Conservation (phyloP, 2,797 vertebrate genomes). For the Clangula hyemalis region DNA sequence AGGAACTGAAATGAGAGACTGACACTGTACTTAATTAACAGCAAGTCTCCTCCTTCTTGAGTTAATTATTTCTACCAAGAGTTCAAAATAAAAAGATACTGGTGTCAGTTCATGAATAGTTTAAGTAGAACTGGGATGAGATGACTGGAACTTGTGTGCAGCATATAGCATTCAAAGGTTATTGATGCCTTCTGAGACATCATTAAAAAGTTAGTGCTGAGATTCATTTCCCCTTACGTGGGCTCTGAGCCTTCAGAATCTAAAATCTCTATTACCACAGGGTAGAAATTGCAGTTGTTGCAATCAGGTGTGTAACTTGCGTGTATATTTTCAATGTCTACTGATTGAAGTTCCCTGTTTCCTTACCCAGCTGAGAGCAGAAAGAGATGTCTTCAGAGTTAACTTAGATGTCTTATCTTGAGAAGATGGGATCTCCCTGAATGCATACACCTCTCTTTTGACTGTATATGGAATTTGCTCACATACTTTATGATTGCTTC, state of each 20-base stretch:
- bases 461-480: constrained; percentile 47
- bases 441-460: constrained; percentile 20
- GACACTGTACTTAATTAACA: neutral
- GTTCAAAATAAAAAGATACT: neutral
- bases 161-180: constrained; percentile 16
- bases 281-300: neutral
- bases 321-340: neutral
- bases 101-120: neutral
- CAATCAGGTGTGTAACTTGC: neutral
- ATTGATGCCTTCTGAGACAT: neutral
- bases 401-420: constrained; percentile 8
- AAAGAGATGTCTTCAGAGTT: neutral
- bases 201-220: neutral
- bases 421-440: neutral
- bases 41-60: neutral
- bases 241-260: neutral
- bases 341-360: neutral
- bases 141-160: neutral
- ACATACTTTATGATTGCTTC: neutral
- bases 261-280: neutral
- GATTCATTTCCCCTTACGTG: neutral
- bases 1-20: neutral
- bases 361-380: neutral
- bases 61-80: constrained; percentile 1
- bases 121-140: neutral